Evolutionary conservation across 2,797 vertebrate genomes (phyloP).

Genomic region (Oreonectes daqikongensis): DNA sequence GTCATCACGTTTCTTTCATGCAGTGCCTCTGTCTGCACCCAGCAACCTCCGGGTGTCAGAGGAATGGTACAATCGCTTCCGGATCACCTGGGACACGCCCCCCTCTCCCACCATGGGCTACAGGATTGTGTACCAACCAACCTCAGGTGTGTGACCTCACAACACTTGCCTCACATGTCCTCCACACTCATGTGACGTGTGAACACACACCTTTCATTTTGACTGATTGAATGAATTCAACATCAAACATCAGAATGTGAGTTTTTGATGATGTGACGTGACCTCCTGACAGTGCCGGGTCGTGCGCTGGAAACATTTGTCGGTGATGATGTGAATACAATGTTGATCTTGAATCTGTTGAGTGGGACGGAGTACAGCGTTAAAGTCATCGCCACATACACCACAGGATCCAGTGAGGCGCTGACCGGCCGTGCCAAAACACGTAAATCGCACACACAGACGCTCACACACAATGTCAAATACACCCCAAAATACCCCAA

Average conservation of each 20-base stretch:
- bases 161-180: not conserved
- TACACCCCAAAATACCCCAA: no score
- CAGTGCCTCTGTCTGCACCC: constrained; percentile 87
- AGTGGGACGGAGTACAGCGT: constrained; percentile 92
- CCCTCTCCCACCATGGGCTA: constrained; percentile 90
- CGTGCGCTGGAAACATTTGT: constrained; percentile 93
- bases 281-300: constrained; percentile 75
- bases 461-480: not conserved
- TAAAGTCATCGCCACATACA: constrained; percentile 93
- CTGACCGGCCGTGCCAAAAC: constrained; percentile 86
- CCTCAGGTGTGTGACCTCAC: constrained; percentile 74
- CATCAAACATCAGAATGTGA: not conserved
- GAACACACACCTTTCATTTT: not conserved
- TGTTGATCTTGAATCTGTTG: constrained; percentile 91
- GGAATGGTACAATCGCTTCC: constrained; percentile 95
- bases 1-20: not conserved
- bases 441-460: no score
- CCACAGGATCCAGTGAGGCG: constrained; percentile 89
- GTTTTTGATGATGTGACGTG: not conserved
- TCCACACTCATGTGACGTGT: no score
- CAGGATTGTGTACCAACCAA: constrained; percentile 90
- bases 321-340: constrained; percentile 90
- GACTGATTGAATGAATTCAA: not conserved
- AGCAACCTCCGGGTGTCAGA: constrained; percentile 88
- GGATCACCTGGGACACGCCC: constrained; percentile 90